phyloP scores from a whole-genome alignment of 2,888 invertebrate genomes.

The Gryllus longicercus region DNA sequence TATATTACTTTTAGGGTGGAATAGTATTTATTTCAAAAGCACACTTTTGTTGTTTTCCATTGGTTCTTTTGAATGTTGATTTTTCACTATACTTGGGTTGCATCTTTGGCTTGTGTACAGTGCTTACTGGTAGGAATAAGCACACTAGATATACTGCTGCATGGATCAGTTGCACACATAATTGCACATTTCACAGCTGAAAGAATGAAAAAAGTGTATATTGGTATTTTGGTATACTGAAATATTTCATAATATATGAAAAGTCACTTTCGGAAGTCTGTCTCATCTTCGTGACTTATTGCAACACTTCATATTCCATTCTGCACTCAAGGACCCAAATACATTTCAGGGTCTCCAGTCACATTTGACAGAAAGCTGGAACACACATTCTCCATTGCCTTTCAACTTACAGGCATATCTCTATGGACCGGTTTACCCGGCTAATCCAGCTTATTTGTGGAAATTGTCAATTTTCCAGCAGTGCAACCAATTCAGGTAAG shows the following conservation, averaged over 20 bases:
- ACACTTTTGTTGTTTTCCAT: no score
- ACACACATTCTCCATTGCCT: background rate
- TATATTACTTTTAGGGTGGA: no score
- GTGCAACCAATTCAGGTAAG: slow-evolving; percentile 22
- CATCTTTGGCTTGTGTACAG: no score
- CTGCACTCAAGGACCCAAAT: slow-evolving; percentile 5
- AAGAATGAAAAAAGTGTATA: no score
- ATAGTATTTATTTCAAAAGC: no score
- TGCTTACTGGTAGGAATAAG: no score
- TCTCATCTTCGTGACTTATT: background rate
- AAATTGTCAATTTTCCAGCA: slow-evolving; percentile 25
- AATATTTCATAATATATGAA: background rate
- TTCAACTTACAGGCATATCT: slow-evolving; percentile 18
- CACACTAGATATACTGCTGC: no score
- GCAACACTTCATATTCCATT: background rate
- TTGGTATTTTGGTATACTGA: no score
- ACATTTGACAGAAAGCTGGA: slow-evolving; percentile 22
- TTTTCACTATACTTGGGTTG: no score
- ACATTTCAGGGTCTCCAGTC: slow-evolving; percentile 20
- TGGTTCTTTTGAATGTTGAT: no score
- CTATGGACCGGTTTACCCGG: slow-evolving; percentile 26
- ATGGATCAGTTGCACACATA: no score
- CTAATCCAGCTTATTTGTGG: slow-evolving; percentile 23
- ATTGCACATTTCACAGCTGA: no score
- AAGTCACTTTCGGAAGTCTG: background rate